phyloP scores from a whole-genome alignment of 2,113 vertebrate species.

The Genyomyrus donnyi region DNA sequence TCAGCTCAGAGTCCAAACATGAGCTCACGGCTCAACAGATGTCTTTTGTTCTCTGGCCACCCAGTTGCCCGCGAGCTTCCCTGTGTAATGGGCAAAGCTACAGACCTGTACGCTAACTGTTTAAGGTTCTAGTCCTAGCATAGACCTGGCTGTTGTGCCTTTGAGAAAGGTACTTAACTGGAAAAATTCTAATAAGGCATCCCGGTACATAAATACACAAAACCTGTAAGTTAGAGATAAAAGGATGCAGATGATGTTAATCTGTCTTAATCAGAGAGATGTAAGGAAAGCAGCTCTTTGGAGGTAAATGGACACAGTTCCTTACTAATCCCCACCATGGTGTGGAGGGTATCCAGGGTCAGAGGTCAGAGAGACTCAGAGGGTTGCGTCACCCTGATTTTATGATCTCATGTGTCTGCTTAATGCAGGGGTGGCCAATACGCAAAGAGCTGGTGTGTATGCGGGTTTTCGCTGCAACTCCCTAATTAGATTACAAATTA shows the following conservation, averaged over 20 bases:
- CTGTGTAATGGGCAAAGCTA: background rate
- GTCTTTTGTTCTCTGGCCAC: background rate
- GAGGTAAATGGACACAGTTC: background rate
- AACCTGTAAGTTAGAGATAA: background rate
- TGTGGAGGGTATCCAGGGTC: background rate
- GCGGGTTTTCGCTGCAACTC: too few relatives aligned
- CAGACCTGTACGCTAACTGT: background rate
- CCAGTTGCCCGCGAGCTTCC: background rate
- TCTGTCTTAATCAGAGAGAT: background rate
- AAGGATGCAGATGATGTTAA: background rate
- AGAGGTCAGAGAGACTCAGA: background rate
- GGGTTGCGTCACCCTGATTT: background rate
- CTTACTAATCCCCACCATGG: background rate
- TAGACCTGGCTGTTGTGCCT: background rate
- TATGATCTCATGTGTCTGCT: background rate
- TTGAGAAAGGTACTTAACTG: background rate
- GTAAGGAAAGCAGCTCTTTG: background rate
- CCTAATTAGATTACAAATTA: too few relatives aligned
- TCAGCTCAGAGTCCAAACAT: constrained; percentile 2
- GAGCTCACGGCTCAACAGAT: background rate
- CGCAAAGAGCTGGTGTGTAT: too few relatives aligned
- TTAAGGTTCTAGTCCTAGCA: background rate
- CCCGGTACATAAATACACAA: background rate
- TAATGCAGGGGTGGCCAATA: background rate
- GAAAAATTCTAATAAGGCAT: background rate